Conservation (phyloP, 2,113 vertebrate genomes). For the Myanophis thanlyinensis region DNA sequence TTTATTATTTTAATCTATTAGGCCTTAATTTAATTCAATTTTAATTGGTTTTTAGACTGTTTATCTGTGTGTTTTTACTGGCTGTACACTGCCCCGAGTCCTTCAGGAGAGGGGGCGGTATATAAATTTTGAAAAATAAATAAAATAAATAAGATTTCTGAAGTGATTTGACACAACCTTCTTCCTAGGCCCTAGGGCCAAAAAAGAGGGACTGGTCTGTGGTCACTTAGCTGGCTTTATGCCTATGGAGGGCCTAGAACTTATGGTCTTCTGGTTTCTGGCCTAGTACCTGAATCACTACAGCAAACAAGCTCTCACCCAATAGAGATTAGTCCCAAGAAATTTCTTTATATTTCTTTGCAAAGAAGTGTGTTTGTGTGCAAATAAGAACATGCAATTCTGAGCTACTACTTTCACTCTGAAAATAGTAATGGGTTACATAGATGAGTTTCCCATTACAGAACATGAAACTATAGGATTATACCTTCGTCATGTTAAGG, state of each 20-base stretch:
- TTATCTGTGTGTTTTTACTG: no score
- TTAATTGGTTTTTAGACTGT: no score
- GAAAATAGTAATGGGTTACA: not conserved
- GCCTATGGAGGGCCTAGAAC: not conserved
- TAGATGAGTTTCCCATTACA: not conserved
- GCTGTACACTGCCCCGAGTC: no score
- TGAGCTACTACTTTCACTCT: not conserved
- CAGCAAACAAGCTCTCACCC: not conserved
- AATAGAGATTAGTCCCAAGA: not conserved
- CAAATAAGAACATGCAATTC: not conserved
- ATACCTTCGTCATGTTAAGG: conserved; percentile 79
- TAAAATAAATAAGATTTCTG: not conserved
- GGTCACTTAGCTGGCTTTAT: not conserved
- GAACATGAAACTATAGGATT: conserved; percentile 24
- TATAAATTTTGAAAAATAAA: no score
- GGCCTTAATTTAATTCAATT: no score
- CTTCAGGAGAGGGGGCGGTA: no score
- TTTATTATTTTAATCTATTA: no score
- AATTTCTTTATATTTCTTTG: not conserved
- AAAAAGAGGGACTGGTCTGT: not conserved
- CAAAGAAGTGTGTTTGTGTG: not conserved
- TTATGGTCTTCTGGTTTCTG: not conserved
- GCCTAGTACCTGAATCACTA: not conserved
- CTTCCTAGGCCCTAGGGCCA: not conserved
- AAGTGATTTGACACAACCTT: not conserved